Base-by-base conservation (phyloP, 1,140 invertebrate genomes). In the Cydia pomonella region DNA sequence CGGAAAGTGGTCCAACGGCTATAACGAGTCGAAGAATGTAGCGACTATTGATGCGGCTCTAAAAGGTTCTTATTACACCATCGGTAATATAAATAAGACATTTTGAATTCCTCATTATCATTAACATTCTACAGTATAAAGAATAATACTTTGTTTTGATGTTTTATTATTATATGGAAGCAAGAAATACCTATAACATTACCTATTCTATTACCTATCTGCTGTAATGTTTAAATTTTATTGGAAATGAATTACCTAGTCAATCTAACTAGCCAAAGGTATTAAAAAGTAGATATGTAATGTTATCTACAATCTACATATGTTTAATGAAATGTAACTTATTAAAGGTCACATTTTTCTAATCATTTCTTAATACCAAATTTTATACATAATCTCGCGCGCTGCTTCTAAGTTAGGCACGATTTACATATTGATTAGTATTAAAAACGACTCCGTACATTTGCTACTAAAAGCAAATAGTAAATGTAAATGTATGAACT, bases 1-100 rank as follows among this genome's bases (percentile, higher is more conserved):
- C 79, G 75, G 81, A 81, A 88, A 88, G 84, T 87, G 84, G 87
- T 86, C 80, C 59, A 41, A 69, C 64, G n/a, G 64, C 64, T 41
- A 3, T 27, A 64, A 64, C 27, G 27, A 69, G 53, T 23, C 53
- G 53, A 59, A 9, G 64, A 64, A 69, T 69, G 64, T 69, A 69
- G 41, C 33, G 64, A 13, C 29, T 69, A 69, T 69, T 41, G 64
- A 69, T 59, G 63, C 13, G n/a, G 27, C 16, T 33, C 33, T 69
- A 33, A 64, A 33, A 64, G 23, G 27, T 59, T 59, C 53, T 33
- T 64, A 64, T 64, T 64, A 64, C 23, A 69, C 29, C n/a, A 2
- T 33, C 16, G 29, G 29, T 33, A 10, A 69, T 69, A 69, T 69
- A 66, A 66, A 66, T 66, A 69, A 69, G 29, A 13, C 27, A 59